phyloP scores from a whole-genome alignment of 1,140 invertebrate genomes.

The Danaus plexippus region DNA sequence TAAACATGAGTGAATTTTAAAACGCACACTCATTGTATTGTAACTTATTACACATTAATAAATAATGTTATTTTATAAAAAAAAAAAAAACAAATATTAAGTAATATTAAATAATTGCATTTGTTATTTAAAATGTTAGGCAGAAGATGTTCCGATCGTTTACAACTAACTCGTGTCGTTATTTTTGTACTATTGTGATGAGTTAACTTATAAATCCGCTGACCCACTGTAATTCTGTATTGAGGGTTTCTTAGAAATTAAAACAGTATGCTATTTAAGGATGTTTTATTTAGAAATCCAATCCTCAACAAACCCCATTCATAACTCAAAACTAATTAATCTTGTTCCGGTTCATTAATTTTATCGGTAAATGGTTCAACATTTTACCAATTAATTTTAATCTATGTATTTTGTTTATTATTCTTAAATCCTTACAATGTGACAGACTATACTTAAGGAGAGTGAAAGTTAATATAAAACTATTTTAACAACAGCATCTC shows the following conservation, averaged over 20 bases:
- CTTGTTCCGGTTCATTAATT: too few relatives aligned
- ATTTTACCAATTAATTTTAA: too few relatives aligned
- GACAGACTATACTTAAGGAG: neutral
- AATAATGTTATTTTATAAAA: constrained; percentile 5
- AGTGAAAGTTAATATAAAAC: neutral
- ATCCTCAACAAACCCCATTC: neutral
- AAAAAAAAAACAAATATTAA: constrained; percentile 1
- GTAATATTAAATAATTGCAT: constrained; percentile 13
- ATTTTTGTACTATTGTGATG: constrained; percentile 67
- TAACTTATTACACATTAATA: too few relatives aligned
- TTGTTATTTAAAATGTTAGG: constrained; percentile 40
- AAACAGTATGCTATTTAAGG: constrained; percentile 67
- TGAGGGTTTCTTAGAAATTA: constrained; percentile 71
- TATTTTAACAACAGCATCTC: constrained; percentile 70
- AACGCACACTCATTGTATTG: too few relatives aligned
- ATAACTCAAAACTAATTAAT: too few relatives aligned
- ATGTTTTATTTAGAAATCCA: constrained; percentile 53
- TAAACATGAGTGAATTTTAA: too few relatives aligned
- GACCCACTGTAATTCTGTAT: constrained; percentile 68
- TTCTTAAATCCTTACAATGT: too few relatives aligned
- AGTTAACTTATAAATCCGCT: constrained; percentile 66
- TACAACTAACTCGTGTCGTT: constrained; percentile 51
- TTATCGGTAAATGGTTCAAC: too few relatives aligned
- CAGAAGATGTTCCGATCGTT: constrained; percentile 33
- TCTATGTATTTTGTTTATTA: too few relatives aligned